Evolutionary conservation across 1,140 invertebrate genomes (phyloP).

Genomic region (Monomorium pharaonis): DNA sequence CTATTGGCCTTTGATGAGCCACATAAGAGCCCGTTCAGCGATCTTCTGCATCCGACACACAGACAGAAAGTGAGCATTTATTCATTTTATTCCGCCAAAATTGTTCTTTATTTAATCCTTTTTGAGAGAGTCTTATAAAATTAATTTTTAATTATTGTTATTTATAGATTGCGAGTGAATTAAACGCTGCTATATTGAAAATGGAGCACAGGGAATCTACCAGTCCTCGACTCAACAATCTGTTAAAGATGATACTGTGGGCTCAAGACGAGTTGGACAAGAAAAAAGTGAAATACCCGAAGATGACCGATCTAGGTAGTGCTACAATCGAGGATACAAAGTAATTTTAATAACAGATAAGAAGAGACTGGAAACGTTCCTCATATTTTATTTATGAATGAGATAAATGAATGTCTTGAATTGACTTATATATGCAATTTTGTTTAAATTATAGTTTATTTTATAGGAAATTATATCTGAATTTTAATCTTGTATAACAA

Average conservation of each 20-base stretch:
- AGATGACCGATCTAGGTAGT: slow-evolving; percentile 95
- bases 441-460: slow-evolving; percentile 31
- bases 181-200: slow-evolving; percentile 98
- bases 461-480: slow-evolving; percentile 39
- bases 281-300: slow-evolving; percentile 96
- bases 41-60: slow-evolving; percentile 96
- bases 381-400: slow-evolving; percentile 67
- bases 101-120: neutral
- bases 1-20: slow-evolving; percentile 99
- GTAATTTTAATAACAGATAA: slow-evolving; percentile 80
- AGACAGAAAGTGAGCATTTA: slow-evolving; percentile 92
- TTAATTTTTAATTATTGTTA: slow-evolving; percentile 28
- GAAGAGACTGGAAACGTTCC: slow-evolving; percentile 49
- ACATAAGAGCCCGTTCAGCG: slow-evolving; percentile 96
- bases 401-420: slow-evolving; percentile 2
- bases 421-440: slow-evolving; percentile 1
- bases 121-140: neutral
- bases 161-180: slow-evolving; percentile 96
- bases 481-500: slow-evolving; percentile 24
- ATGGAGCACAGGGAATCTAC: slow-evolving; percentile 96
- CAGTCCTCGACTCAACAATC: slow-evolving; percentile 94
- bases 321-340: slow-evolving; percentile 92
- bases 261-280: slow-evolving; percentile 97
- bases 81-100: neutral
- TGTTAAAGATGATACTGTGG: slow-evolving; percentile 97